Percentiles rank a stretch among this genome's conserved stretches.
These are phyloP conservation scores for Morpho achilles DNA, from an alignment of 2,888 invertebrate species.

Conservation along the genomic window DNA sequence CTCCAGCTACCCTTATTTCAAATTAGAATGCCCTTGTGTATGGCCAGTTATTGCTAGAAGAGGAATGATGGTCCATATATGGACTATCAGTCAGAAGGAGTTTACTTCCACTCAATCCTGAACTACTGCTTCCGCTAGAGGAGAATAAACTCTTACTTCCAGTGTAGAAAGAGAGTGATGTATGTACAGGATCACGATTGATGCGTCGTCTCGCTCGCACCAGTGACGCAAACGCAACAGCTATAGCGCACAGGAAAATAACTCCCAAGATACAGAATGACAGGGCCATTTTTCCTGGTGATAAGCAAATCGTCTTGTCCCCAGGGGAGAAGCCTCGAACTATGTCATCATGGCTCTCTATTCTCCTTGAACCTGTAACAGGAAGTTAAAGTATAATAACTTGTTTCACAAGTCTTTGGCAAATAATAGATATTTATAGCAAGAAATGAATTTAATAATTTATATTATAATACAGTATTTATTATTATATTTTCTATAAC, in stretches of 20 bases:
- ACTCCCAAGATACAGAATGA: slow-evolving; percentile 86
- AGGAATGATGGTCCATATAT: slow-evolving; percentile 77
- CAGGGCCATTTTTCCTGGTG: slow-evolving; percentile 87
- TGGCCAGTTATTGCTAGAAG: slow-evolving; percentile 75
- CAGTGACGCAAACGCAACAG: slow-evolving; percentile 83
- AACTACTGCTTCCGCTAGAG: slow-evolving; percentile 78
- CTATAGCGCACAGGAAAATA: slow-evolving; percentile 84
- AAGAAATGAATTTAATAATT: too few relatives aligned
- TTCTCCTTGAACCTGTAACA: slow-evolving; percentile 63
- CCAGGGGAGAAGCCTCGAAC: slow-evolving; percentile 73
- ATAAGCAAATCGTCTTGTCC: slow-evolving; percentile 84
- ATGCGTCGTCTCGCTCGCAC: slow-evolving; percentile 79
- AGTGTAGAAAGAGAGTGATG: slow-evolving; percentile 79
- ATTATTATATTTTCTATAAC: too few relatives aligned
- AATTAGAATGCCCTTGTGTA: slow-evolving; percentile 61
- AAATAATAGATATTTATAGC: too few relatives aligned
- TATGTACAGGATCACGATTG: slow-evolving; percentile 66
- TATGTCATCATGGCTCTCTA: slow-evolving; percentile 63
- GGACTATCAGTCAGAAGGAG: slow-evolving; percentile 81
- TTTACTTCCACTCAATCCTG: slow-evolving; percentile 80
- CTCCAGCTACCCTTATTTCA: too few relatives aligned
- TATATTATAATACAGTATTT: too few relatives aligned
- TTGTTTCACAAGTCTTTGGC: too few relatives aligned
- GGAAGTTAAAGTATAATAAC: background rate
- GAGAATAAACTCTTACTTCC: slow-evolving; percentile 81